A percentile compares a stretch with the other conserved stretches of the same genome.
phyloP scores from a whole-genome alignment of 2,888 invertebrate species.

The Eupsilia transversa region DNA sequence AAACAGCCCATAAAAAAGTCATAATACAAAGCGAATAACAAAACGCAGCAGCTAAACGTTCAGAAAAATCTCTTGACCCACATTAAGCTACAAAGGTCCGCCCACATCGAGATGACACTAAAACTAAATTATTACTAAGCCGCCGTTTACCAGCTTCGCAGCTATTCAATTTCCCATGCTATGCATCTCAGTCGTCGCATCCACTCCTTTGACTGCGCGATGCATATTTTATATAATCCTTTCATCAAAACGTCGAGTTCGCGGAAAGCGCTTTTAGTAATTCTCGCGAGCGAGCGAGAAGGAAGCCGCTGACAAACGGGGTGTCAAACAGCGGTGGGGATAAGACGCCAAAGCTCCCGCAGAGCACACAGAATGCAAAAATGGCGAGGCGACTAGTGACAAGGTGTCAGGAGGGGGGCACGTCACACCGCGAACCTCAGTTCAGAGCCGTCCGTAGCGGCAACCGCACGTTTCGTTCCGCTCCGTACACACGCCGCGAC shows the following conservation, averaged over 20 bases:
- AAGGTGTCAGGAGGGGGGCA: conserved; percentile 87
- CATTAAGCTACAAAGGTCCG: conserved; percentile 70
- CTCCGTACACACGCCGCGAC: conserved; percentile 73
- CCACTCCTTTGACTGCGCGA: conserved; percentile 84
- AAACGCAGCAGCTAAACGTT: conserved; percentile 70
- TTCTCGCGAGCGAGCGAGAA: conserved; percentile 86
- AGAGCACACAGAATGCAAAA: conserved; percentile 91
- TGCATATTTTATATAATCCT: conserved; percentile 89
- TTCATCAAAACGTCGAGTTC: conserved; percentile 88
- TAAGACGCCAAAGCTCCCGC: conserved; percentile 91
- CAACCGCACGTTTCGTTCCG: conserved; percentile 72
- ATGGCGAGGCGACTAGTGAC: conserved; percentile 90
- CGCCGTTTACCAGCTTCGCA: conserved; percentile 75
- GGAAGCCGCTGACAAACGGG: conserved; percentile 84
- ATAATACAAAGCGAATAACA: conserved; percentile 67
- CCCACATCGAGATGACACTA: conserved; percentile 71
- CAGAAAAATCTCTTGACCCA: conserved; percentile 74
- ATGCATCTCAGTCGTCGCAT: conserved; percentile 86
- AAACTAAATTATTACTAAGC: conserved; percentile 86
- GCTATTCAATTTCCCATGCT: conserved; percentile 87
- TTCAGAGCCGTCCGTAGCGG: conserved; percentile 81
- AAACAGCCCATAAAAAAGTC: conserved; percentile 70
- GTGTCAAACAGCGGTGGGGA: conserved; percentile 91
- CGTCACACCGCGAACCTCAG: conserved; percentile 79
- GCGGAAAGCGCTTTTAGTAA: conserved; percentile 86